A percentile compares a stretch with the other conserved stretches of the same genome.
Conservation (phyloP, 2,113 vertebrate species). For the Fulmarus glacialis region DNA sequence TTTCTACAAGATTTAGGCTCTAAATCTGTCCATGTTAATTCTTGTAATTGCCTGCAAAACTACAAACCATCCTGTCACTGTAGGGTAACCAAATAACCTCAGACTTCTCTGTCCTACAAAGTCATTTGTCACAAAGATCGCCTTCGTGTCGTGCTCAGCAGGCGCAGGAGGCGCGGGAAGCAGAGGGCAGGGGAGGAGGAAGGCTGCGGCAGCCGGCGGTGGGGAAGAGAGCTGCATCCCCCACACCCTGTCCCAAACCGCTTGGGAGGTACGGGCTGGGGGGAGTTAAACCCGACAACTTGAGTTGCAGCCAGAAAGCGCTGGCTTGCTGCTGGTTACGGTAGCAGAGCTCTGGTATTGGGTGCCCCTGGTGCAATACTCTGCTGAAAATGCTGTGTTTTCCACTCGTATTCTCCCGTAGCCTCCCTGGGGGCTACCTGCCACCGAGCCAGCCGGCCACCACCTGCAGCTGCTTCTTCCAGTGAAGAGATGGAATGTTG, state of each 20-base stretch:
- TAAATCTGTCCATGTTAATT: slow-evolving; percentile 28
- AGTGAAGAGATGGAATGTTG: too few species aligned
- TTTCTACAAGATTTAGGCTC: neutral
- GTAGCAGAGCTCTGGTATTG: neutral
- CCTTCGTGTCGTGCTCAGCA: neutral
- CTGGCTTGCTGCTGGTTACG: accelerated
- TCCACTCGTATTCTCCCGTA: accelerated
- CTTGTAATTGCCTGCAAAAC: neutral
- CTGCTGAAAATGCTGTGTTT: accelerated
- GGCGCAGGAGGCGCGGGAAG: accelerated
- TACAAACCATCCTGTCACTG: neutral
- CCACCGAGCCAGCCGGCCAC: accelerated
- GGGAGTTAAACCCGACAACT: accelerated
- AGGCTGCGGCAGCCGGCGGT: neutral
- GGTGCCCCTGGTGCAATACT: neutral
- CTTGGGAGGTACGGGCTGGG: too few species aligned
- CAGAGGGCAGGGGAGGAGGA: neutral
- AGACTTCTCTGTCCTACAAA: neutral
- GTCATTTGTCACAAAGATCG: slow-evolving; percentile 22
- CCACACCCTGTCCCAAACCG: neutral
- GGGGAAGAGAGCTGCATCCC: neutral
- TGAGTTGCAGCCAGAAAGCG: neutral
- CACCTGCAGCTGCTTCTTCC: neutral
- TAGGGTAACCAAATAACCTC: neutral
- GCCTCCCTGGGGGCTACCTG: neutral